Conservation (phyloP, 2,888 invertebrate genomes). For the Leptura quadrifasciata region DNA sequence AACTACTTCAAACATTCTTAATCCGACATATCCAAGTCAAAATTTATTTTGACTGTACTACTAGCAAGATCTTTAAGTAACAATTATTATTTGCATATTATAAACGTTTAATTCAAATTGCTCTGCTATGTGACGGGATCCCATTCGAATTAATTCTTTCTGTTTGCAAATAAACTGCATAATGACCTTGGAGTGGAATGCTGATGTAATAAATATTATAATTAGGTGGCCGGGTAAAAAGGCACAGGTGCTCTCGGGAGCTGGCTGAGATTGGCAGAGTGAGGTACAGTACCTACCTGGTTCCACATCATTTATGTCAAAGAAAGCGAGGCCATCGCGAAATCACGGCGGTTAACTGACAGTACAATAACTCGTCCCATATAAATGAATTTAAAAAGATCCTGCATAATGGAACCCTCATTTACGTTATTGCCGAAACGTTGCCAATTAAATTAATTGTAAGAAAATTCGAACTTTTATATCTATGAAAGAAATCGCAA, state of each 20-base stretch:
- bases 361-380: conserved; percentile 53
- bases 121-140: neutral
- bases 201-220: conserved; percentile 40
- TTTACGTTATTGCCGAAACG: conserved; percentile 23
- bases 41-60: too few relatives aligned
- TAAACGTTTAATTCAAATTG: neutral
- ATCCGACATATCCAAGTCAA: too few relatives aligned
- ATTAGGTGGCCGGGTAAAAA: conserved; percentile 35
- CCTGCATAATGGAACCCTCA: conserved; percentile 14
- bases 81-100: too few relatives aligned
- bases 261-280: conserved; percentile 38
- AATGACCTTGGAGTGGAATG: conserved; percentile 24
- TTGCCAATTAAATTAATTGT: conserved; percentile 33
- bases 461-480: neutral
- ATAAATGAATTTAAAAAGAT: conserved; percentile 23
- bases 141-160: conserved; percentile 16
- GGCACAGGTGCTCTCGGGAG: conserved; percentile 32
- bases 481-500: neutral
- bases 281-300: conserved; percentile 50
- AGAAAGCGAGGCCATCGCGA: conserved; percentile 45
- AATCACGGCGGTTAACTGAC: conserved; percentile 55
- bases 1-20: too few relatives aligned
- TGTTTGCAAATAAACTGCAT: conserved; percentile 19
- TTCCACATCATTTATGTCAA: conserved; percentile 54
- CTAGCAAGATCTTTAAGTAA: too few relatives aligned